Base-by-base conservation (phyloP, 1,140 invertebrate genomes). In the Cylas formicarius region DNA sequence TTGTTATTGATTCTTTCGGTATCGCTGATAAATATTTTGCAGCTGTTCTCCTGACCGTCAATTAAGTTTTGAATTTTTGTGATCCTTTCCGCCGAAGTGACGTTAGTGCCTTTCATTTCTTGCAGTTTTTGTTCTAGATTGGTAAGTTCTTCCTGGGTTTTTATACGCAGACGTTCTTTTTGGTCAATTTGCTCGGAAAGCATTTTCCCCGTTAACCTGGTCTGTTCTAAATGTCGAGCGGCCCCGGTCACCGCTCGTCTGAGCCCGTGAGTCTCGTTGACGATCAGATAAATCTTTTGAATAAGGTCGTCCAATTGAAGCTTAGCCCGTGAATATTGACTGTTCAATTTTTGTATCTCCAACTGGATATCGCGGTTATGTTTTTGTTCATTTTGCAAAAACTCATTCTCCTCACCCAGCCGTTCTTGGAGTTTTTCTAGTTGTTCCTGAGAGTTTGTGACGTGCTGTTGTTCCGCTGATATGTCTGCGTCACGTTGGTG, bases 401-500 rank as follows among this genome's bases (percentile, higher is more conserved):
- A 62, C 5, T 33, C 23, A n/a, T 60, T 57, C 43, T 66, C 53
- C 37, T 66, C 60, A 11, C 58, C 52, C 6, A 61, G 26, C 14
- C 45, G 41, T 40, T 62, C 61, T 28, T 55, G 17, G 23, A 59
- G 43, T 23, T 56, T 52, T 6, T 54, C 34, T 6, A 60, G 50
- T 1, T 51, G 18, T 28, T 54, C 50, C 14, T 52, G 34, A 0
- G 47, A 46, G 9, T 46, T 38, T 10, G 48, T 17, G 7, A 64
- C 55, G 31, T 60, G 44, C 3, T 52, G 33, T 37, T 70, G 67
- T n/a, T 68, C 65, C 19, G 68, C 63, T 26, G 63, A 55, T 3
- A 75, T 75, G 13, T 73, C 71, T 3, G 59, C 65, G 34, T 77
- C 72, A n/a, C 73, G 59, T 42, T 74, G 72, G 10, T 71, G 57